Base-by-base conservation (phyloP, 2,888 invertebrate genomes). In the Xestoiulus laeticollis region DNA sequence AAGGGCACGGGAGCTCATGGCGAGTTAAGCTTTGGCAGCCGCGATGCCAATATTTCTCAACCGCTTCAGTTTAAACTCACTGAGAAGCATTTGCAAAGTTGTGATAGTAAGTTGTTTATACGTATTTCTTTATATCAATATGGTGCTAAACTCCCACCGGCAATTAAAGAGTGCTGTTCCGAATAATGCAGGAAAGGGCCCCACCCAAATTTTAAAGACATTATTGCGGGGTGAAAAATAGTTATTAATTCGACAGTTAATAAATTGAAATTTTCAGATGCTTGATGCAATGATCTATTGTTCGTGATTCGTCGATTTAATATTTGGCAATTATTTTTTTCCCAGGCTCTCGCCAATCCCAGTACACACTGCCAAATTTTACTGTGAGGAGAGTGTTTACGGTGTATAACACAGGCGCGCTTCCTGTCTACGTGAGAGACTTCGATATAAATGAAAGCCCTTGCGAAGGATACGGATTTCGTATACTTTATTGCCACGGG, bases 361-460 rank as follows among this genome's bases (percentile, higher is more conserved):
- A 91, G 88, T 91, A 91, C 90, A 90, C 93, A 33, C 92, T 93
- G 87, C 95, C 95, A 3, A 94, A 95, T 92, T 93, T 96, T 87
- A 95, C 95, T 14, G 95, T 96, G 26, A 95, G 95, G 90, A 94
- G 97, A 89, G 94, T 96, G 83, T 98, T 98, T 92, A 94, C 95
- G 14, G 96, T 96, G 32, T 94, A 96, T 90, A 99, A 99, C 93
- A 96, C 96, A n/a, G 99, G 99, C 1, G 96, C 96, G 91, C 94
- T 98, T 90, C 94, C 96, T n/a, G 95, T 99, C 90, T 94, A 94
- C 90, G 94, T 98, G 89, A 93, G 94, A 89, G 94, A 94, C 87
- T 94, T 95, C 90, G 93, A 93, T 87, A 95, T 96, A 89, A 95
- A 95, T 90, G 94, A 94, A 89, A 92, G 94, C 89, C 90, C 90